These are phyloP conservation scores for Virgularia gustaviana DNA, from an alignment of 92 coral and sea anemone species.

Conservation along the genomic window DNA sequence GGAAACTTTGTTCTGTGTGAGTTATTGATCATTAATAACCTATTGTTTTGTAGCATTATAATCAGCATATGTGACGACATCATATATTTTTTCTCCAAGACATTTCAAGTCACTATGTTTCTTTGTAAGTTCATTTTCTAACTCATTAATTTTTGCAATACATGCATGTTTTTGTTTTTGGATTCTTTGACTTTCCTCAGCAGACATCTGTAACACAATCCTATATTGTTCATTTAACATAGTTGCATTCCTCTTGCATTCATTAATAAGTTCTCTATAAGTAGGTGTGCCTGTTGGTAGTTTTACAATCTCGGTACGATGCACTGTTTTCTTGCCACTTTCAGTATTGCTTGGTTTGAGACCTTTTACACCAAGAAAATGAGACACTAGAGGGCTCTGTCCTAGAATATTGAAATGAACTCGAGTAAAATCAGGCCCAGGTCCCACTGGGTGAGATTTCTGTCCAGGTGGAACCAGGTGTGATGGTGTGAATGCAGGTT, in stretches of 20 bases:
- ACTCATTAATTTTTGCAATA: conserved; percentile 77
- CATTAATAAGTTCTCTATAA: conserved; percentile 70
- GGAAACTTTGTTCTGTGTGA: too few species aligned
- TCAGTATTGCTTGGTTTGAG: conserved; percentile 59
- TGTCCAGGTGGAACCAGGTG: conserved; percentile 1
- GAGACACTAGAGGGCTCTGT: conserved; percentile 90
- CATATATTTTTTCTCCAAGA: conserved; percentile 30
- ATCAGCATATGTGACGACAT: conserved; percentile 23
- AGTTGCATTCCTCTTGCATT: conserved; percentile 65
- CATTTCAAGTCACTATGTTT: conserved; percentile 30
- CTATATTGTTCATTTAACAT: conserved; percentile 63
- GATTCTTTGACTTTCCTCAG: conserved; percentile 80
- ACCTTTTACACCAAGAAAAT: conserved; percentile 69
- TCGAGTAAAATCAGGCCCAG: conserved; percentile 82
- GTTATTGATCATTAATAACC: not conserved
- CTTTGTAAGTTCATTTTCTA: conserved; percentile 20
- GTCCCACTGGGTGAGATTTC: conserved; percentile 76
- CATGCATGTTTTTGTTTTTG: conserved; percentile 84
- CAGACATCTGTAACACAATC: conserved; percentile 74
- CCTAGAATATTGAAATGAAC: conserved; percentile 90
- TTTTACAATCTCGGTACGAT: conserved; percentile 75
- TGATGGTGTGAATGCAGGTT: not conserved
- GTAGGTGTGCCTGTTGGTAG: conserved; percentile 74
- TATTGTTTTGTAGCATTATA: not conserved
- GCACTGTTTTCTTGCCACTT: conserved; percentile 59